phyloP scores from a whole-genome alignment of 2,888 invertebrate species.

The Eristalis pertinax region DNA sequence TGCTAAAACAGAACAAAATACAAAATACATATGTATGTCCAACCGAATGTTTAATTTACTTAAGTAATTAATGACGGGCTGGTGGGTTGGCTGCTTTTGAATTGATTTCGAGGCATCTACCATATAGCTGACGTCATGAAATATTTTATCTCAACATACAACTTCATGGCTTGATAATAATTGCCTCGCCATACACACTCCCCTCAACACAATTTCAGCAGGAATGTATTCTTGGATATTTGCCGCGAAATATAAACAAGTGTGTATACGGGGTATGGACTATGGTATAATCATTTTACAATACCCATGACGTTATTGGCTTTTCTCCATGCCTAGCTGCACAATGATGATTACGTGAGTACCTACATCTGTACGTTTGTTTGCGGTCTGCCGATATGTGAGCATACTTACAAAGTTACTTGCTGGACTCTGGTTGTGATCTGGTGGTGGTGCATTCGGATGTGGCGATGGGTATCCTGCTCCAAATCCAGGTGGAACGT shows the following conservation, averaged over 20 bases:
- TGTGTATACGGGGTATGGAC: not conserved
- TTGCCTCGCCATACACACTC: not conserved
- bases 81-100: not conserved
- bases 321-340: not conserved
- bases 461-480: conserved; percentile 75
- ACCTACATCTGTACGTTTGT: not conserved
- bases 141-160: not conserved
- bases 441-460: conserved; percentile 72
- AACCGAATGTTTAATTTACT: not conserved
- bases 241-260: conserved; percentile 6
- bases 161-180: not conserved
- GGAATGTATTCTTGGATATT: conserved; percentile 21
- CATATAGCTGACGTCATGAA: not conserved
- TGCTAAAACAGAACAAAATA: not conserved
- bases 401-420: conserved; percentile 57
- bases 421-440: conserved; percentile 24
- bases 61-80: not conserved
- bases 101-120: not conserved
- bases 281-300: conserved; percentile 4
- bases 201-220: not conserved
- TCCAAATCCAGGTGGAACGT: conserved; percentile 77
- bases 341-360: not conserved
- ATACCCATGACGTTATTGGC: conserved; percentile 2
- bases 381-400: not conserved
- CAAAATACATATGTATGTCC: too few species aligned